Evolutionary conservation across 2,113 vertebrate genomes (phyloP).

Genomic region (Oryzias javanicus): DNA sequence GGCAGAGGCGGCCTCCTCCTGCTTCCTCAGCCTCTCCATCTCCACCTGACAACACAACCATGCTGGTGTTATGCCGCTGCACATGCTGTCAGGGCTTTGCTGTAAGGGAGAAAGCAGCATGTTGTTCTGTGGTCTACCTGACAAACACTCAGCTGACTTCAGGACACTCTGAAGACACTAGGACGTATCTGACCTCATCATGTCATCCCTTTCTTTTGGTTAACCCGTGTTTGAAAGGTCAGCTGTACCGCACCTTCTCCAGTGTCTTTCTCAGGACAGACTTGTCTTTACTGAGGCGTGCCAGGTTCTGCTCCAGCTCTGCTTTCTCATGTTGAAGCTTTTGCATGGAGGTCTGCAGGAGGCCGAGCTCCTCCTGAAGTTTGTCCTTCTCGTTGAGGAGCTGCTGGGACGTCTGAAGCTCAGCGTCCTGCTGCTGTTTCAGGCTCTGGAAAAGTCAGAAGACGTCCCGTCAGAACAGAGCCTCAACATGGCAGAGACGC

Average conservation of each 20-base stretch:
- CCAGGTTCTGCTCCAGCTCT: conserved; percentile 59
- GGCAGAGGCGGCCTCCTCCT: conserved; percentile 48
- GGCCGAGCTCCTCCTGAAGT: conserved; percentile 55
- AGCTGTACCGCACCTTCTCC: conserved; percentile 68
- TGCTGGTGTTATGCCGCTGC: conserved; percentile 45
- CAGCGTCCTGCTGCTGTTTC: conserved; percentile 49
- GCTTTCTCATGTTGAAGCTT: conserved; percentile 70
- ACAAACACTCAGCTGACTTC: conserved; percentile 43
- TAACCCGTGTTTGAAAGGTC: conserved; percentile 14
- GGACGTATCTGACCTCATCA: conserved; percentile 45
- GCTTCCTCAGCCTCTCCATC: conserved; percentile 66
- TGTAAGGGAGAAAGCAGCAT: conserved; percentile 7
- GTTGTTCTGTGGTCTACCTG: conserved; percentile 24
- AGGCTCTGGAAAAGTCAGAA: conserved; percentile 57
- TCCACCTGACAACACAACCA: conserved; percentile 68
- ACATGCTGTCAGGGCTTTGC: conserved; percentile 38
- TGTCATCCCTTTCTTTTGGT: conserved; percentile 34
- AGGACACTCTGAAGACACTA: conserved; percentile 54
- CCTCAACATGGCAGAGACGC: neutral
- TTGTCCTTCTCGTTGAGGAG: conserved; percentile 56
- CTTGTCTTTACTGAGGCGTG: conserved; percentile 72
- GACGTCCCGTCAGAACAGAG: conserved; percentile 14
- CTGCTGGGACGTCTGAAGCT: conserved; percentile 45
- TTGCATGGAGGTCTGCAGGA: conserved; percentile 56
- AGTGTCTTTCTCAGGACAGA: conserved; percentile 69